These are phyloP conservation scores for Anoura caudifer DNA, from an alignment of 2,113 vertebrate genomes.

Conservation along the genomic window DNA sequence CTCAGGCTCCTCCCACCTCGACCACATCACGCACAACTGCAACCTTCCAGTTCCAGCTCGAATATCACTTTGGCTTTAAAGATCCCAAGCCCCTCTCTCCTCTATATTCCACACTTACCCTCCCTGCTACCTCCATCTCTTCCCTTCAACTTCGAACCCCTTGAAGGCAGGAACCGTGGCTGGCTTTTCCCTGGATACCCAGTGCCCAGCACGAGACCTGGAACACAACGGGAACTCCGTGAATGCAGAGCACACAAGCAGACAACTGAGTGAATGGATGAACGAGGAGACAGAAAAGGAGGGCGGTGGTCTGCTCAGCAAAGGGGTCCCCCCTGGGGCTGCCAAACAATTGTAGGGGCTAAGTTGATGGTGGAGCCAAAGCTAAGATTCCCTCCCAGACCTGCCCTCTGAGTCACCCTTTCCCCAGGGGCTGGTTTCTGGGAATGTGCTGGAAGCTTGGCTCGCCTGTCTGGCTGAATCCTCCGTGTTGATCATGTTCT, in stretches of 20 bases:
- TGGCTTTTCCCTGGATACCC: not conserved
- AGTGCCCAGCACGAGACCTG: not conserved
- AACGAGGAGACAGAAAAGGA: not conserved
- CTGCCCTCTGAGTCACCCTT: not conserved
- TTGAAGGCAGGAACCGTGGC: not conserved
- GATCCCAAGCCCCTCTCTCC: not conserved
- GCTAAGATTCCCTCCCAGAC: not conserved
- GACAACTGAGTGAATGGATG: not conserved
- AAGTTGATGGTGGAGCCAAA: accelerated
- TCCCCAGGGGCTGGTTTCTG: not conserved
- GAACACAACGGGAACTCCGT: not conserved
- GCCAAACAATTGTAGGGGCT: not conserved
- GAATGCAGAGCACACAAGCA: not conserved
- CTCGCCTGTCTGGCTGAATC: not conserved
- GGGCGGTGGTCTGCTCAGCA: not conserved
- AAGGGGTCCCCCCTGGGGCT: not conserved
- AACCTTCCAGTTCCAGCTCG: not conserved
- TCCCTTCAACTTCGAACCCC: not conserved
- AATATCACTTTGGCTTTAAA: not conserved
- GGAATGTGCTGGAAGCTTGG: not conserved
- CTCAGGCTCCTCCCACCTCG: not conserved
- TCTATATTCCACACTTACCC: not conserved
- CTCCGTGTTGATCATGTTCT: not conserved
- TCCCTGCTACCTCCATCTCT: not conserved
- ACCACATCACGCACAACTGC: accelerated